Conservation (phyloP, 2,888 invertebrate species). For the Cylloceria caligata region DNA sequence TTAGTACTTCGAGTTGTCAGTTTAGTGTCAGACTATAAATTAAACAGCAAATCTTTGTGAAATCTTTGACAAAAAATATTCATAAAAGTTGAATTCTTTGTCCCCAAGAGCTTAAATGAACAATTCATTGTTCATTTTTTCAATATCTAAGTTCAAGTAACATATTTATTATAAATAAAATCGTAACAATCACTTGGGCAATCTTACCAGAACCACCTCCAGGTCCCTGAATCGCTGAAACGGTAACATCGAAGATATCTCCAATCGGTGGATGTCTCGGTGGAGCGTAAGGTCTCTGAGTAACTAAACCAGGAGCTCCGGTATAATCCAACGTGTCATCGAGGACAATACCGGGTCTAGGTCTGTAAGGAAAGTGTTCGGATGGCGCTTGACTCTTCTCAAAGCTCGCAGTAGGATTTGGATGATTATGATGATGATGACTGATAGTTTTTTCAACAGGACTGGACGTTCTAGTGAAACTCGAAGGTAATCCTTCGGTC, state of each 20-base stretch:
- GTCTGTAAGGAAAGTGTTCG: constrained; percentile 88
- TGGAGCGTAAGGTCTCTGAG: constrained; percentile 85
- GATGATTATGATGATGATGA: too few species aligned
- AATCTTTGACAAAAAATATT: too few species aligned
- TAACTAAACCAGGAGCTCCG: constrained; percentile 83
- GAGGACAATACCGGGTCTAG: constrained; percentile 93
- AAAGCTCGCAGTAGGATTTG: constrained; percentile 72
- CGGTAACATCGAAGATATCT: constrained; percentile 95
- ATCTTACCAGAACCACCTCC: constrained; percentile 86
- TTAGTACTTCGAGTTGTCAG: too few species aligned
- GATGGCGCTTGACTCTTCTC: constrained; percentile 64
- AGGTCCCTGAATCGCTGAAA: constrained; percentile 94
- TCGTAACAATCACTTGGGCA: neutral
- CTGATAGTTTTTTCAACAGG: constrained; percentile 58
- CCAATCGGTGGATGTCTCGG: constrained; percentile 86
- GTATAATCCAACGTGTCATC: constrained; percentile 88
- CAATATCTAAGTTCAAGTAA: neutral
- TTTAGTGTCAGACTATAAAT: too few species aligned
- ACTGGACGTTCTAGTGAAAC: constrained; percentile 68
- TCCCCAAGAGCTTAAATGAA: too few species aligned
- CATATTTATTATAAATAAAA: neutral
- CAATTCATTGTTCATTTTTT: too few species aligned
- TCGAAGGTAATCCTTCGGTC: constrained; percentile 84
- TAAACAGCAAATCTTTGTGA: too few species aligned
- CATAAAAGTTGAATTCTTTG: too few species aligned